Conservation (phyloP, 2,888 invertebrate genomes). For the Agriotes lineatus region DNA sequence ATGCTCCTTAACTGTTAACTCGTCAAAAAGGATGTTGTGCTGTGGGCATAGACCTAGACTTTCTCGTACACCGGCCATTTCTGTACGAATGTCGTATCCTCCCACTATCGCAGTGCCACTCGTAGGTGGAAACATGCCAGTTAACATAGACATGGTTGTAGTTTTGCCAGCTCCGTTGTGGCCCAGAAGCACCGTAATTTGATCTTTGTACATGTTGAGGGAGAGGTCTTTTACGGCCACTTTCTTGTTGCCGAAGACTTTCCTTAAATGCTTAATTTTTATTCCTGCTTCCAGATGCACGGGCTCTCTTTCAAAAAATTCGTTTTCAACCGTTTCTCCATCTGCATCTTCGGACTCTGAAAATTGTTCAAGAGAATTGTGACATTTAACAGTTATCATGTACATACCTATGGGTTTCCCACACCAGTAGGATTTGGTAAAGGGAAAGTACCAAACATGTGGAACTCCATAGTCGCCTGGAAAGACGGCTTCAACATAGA, state of each 20-base stretch:
- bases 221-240: constrained; percentile 77
- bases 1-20: constrained; percentile 86
- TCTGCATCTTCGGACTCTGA: not conserved
- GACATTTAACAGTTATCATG: too few species aligned
- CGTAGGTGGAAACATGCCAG: constrained; percentile 79
- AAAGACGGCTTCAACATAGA: constrained; percentile 88
- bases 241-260: constrained; percentile 70
- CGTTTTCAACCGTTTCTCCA: constrained; percentile 36
- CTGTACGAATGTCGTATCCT: constrained; percentile 77
- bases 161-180: constrained; percentile 93
- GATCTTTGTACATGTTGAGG: constrained; percentile 88
- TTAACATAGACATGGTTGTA: constrained; percentile 93
- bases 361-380: not conserved
- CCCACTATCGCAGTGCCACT: constrained; percentile 80
- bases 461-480: constrained; percentile 72
- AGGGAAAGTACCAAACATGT: constrained; percentile 31
- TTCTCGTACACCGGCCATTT: constrained; percentile 74
- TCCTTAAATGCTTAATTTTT: constrained; percentile 71
- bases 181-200: constrained; percentile 87
- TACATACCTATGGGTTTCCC: not conserved
- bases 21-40: constrained; percentile 86
- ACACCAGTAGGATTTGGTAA: constrained; percentile 29
- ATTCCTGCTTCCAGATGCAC: constrained; percentile 67
- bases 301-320: constrained; percentile 69
- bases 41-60: constrained; percentile 88